Evolutionary conservation across 2,888 invertebrate species (phyloP), one percentile per base, ranked within the genome.

Genomic region (Drosophila merina): DNA sequence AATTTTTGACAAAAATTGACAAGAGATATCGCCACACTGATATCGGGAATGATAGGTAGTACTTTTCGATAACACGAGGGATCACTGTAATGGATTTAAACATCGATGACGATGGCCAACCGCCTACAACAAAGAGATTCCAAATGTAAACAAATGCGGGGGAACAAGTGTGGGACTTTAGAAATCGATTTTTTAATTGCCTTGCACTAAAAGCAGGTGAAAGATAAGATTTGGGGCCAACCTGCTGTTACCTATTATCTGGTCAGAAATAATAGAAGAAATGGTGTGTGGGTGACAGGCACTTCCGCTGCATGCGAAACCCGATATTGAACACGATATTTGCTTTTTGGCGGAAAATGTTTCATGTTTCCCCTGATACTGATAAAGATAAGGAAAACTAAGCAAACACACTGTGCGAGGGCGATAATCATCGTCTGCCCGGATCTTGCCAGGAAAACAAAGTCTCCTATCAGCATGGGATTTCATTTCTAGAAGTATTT

Each of bases 271-370:
- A 57, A 6, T 36, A n/a, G n/a, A 36, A 12, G 44, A n/a, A 59
- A 28, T 20, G 1, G 12, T 38, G 30, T 38, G 30, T 38, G 47
- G n/a, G 49, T 26, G 56, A 36, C 38, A 14, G 31, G 14, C 26
- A 38, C 67, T 64, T 64, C 64, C 64, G 64, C 10, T 66, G 64
- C 67, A 64, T 55, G 66, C 14, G n/a, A 38, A 54, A 14, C 26
- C 33, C 9, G 45, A 26, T 58, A 47, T 62, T 36, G 54, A 66
- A 47, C 54, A 66, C 63, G 66, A 66, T 66, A 64, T 52, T 45
- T 54, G 67, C 8, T 25, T 31, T 52, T 52, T 47, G 38, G 47
- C 47, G 64, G 64, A 64, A 64, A 66, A 36, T 66, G 54, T 64
- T 45, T 20, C 14, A 14, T 14, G 14, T 14, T 14, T 14, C 1